Evolutionary conservation across 2,888 invertebrate species (phyloP), one percentile per base, ranked within the genome.

Genomic region (Endotricha flammealis): DNA sequence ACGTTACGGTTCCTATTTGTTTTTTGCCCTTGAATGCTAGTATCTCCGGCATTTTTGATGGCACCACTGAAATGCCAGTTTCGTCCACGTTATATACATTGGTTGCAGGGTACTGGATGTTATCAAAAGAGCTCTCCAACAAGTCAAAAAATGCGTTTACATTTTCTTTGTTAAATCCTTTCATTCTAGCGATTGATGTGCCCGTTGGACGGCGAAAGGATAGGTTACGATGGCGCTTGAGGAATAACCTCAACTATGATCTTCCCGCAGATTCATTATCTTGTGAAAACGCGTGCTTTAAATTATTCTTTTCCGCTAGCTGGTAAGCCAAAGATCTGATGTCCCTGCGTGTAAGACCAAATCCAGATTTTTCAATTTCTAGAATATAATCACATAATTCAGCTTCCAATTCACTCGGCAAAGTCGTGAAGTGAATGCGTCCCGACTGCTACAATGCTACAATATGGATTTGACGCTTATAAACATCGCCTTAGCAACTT

Each of bases 21-120:
- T 48, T 36, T n/a, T n/a, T n/a, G n/a, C n/a, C n/a, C n/a, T n/a
- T n/a, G n/a, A n/a, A n/a, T n/a, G n/a, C n/a, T n/a, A n/a, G n/a
- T n/a, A n/a, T n/a, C n/a, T n/a, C n/a, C n/a, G n/a, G n/a, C n/a
- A n/a, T n/a, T n/a, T 51, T 64, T 63, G 46, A 54, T 41, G 52
- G 64, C 4, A 68, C 62, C 7, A 59, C 50, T 13, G 57, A 42
- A 7, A 74, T 41, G 4, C 68, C 69, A n/a, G 64, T 66, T 46
- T 70, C 68, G 38, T 71, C 64, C 0, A 67, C 58, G 38, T 67
- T 72, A 36, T 51, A 68, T 29, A 69, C 50, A 22, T 52, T 42
- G 35, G 50, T 42, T 28, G 53, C 39, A n/a, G 42, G 2, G 6
- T 36, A 39, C 1, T 40, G 13, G 31, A 31, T n/a, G 9, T 43